Conservation (phyloP, 2,113 vertebrate species). For the Epinephelus lanceolatus region DNA sequence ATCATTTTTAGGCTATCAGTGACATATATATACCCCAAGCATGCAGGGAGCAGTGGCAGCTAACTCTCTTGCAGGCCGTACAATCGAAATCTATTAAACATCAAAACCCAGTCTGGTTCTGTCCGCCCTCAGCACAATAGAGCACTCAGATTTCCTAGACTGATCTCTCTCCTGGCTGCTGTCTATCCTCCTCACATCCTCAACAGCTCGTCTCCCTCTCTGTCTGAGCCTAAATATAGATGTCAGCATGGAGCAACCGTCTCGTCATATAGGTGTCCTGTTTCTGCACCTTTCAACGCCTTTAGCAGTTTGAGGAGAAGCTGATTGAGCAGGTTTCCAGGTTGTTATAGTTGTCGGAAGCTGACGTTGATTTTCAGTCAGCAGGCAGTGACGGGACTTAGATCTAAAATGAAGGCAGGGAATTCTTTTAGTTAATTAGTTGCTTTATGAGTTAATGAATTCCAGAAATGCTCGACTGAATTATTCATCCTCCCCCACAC, state of each 20-base stretch:
- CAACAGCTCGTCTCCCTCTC: neutral
- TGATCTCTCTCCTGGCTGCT: neutral
- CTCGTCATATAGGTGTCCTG: slow-evolving; percentile 4
- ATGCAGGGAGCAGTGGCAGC: neutral
- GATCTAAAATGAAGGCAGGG: neutral
- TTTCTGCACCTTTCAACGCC: slow-evolving; percentile 8
- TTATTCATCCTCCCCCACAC: slow-evolving; percentile 1
- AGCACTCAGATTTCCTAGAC: neutral
- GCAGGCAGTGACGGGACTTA: fast-evolving
- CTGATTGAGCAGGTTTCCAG: slow-evolving; percentile 1
- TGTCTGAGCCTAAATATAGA: slow-evolving; percentile 41
- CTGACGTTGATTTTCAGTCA: neutral
- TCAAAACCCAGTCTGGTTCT: neutral
- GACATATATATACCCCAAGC: neutral
- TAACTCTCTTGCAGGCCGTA: neutral
- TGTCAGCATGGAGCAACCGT: slow-evolving; percentile 1
- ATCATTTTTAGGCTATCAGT: neutral
- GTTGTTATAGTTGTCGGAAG: neutral
- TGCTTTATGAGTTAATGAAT: neutral
- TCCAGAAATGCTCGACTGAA: neutral
- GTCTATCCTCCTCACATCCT: neutral
- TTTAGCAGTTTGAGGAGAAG: neutral
- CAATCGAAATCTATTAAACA: neutral
- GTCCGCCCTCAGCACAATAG: neutral
- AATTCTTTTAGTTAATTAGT: neutral